phyloP scores from a whole-genome alignment of 2,888 invertebrate species.

The Pinctada fucata region DNA sequence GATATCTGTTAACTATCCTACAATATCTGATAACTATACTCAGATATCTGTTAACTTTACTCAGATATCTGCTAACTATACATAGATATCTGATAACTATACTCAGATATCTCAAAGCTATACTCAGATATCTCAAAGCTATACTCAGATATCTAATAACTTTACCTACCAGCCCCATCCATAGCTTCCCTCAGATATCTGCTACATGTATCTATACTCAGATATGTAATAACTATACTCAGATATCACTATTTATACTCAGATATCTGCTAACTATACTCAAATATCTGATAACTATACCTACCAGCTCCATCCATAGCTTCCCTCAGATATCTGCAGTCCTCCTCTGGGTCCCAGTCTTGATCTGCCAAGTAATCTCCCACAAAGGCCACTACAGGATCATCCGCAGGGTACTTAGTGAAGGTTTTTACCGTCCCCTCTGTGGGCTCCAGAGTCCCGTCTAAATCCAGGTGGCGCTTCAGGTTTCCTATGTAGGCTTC shows the following conservation, averaged over 20 bases:
- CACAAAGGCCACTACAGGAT: slow-evolving; percentile 62
- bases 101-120: no score
- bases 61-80: no score
- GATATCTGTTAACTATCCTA: no score
- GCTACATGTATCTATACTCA: slow-evolving; percentile 1
- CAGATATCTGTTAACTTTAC: no score
- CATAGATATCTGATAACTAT: no score
- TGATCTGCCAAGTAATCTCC: slow-evolving; percentile 44
- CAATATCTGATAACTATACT: no score
- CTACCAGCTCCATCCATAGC: slow-evolving; percentile 57
- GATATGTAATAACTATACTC: no score
- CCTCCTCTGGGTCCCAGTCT: slow-evolving; percentile 59
- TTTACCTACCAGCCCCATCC: slow-evolving; percentile 39
- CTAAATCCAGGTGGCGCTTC: slow-evolving; percentile 54
- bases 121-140: no score
- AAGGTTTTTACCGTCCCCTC: slow-evolving; percentile 64
- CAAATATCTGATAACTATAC: no score
- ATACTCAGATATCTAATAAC: no score
- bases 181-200: slow-evolving; percentile 54
- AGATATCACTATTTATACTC: no score
- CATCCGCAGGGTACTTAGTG: slow-evolving; percentile 48
- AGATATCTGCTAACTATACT: no score
- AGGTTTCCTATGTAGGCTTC: slow-evolving; percentile 60
- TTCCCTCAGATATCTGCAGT: slow-evolving; percentile 59
- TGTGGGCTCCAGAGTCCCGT: slow-evolving; percentile 69